Evolutionary conservation across 2,113 vertebrate species (phyloP), one percentile per base, ranked within the genome.

Genomic region (Xerus inauris): DNA sequence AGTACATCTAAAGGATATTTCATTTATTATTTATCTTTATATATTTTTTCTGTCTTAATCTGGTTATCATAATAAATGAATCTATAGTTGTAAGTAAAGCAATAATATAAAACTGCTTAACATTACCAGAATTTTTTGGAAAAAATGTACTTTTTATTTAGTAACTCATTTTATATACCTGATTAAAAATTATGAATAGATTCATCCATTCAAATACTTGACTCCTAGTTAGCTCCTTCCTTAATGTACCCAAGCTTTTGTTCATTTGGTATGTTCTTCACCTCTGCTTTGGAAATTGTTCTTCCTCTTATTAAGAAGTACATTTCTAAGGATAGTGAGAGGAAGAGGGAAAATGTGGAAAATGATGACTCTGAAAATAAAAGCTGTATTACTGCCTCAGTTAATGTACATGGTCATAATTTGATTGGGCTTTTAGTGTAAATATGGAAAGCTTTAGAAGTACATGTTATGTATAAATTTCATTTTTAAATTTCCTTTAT

Each of bases 271-370:
- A 32, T 7, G 20, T 54, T 75, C 62, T 89, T 95, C 54, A 96
- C 0, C 45, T 87, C 45, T 92, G 7, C 59, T 92, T 4, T 93
- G 47, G 72, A 35, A 75, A 42, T 92, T 80, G 51, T 95, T 82
- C 35, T 91, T 92, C 10, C 47, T 65, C n/a, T 85, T 91, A 93
- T 65, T 94, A 81, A 42, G 90, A 93, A 90, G 72, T 42, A 26
- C 51, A 45, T 67, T 85, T 10, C 72, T 92, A 84, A 59, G 28
- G 28, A 83, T 75, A 87, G 84, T 87, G 81, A 95, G 42, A 75
- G 62, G 49, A 80, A 89, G 65, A 73, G 57, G 64, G 77, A 62
- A 73, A 87, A 67, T 62, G 32, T 91, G 62, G 54, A 35, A 91
- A 77, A 76, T 64, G 20, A 72, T 69, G 57, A 89, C 9, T 59